A percentile compares a stretch with the other conserved stretches of the same genome.
Evolutionary conservation across 2,113 vertebrate species (phyloP).

Genomic region (Pogona vitticeps): DNA sequence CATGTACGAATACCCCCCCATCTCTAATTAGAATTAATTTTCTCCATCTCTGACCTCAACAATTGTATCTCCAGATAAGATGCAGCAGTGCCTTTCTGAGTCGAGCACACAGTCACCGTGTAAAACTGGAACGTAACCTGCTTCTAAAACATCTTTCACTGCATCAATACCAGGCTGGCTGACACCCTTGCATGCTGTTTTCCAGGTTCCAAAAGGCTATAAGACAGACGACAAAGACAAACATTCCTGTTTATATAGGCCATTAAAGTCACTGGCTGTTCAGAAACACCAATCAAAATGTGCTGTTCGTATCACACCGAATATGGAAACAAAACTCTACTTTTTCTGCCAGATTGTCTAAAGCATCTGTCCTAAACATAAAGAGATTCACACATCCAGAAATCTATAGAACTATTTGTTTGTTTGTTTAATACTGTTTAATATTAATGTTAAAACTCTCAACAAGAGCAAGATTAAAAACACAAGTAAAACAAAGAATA

Average conservation of each 20-base stretch:
- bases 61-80: background rate
- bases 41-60: background rate
- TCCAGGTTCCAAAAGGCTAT: slow-evolving; percentile 41
- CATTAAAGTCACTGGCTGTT: background rate
- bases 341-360: background rate
- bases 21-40: no score
- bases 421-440: no score
- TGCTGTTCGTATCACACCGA: background rate
- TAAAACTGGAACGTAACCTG: slow-evolving; percentile 17
- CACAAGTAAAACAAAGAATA: no score
- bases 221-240: background rate
- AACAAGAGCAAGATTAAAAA: no score
- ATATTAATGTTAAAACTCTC: no score
- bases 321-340: background rate
- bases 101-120: slow-evolving; percentile 10
- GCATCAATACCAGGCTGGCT: background rate
- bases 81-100: background rate
- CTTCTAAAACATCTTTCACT: background rate
- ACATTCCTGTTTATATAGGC: background rate
- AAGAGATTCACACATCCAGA: background rate
- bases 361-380: background rate
- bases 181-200: slow-evolving; percentile 16
- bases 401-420: no score
- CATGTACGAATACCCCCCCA: no score
- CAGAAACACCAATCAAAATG: background rate